Evolutionary conservation across 2,797 vertebrate species (phyloP).

Genomic region (Gambelia wislizenii): DNA sequence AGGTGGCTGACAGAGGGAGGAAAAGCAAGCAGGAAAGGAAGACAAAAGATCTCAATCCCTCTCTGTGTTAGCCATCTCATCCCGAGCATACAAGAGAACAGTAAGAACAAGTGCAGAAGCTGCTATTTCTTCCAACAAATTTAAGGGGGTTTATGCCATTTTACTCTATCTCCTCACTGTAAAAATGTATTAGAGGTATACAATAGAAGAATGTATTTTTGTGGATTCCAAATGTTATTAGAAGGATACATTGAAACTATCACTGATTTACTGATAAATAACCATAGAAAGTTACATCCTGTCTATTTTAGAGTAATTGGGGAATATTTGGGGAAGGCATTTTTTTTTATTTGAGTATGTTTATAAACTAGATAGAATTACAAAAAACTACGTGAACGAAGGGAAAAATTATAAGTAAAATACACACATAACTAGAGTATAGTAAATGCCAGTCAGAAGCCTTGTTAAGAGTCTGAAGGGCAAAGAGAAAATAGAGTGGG

Average conservation of each 20-base stretch:
- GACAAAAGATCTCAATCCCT: too few relatives aligned
- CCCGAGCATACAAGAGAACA: too few relatives aligned
- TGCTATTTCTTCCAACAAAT: too few relatives aligned
- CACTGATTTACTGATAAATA: not conserved
- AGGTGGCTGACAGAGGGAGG: too few relatives aligned
- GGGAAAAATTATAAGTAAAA: too few relatives aligned
- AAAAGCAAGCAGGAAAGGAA: too few relatives aligned
- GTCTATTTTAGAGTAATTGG: not conserved
- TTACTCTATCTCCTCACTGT: not conserved
- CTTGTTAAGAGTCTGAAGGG: not conserved
- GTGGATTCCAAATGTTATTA: not conserved
- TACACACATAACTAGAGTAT: not conserved
- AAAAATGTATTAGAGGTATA: too few relatives aligned
- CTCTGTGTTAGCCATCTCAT: too few relatives aligned
- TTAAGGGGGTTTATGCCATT: not conserved
- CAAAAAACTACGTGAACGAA: too few relatives aligned
- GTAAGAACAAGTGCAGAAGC: too few relatives aligned
- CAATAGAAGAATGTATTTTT: too few relatives aligned
- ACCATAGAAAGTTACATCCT: not conserved
- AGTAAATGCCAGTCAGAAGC: not conserved
- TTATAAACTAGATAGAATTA: not conserved
- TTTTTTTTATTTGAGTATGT: too few relatives aligned
- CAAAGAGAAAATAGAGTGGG: not conserved
- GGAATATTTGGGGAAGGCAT: not conserved
- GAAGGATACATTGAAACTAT: not conserved